Conservation (phyloP, 2,888 invertebrate genomes). For the Mycalesis mineus region DNA sequence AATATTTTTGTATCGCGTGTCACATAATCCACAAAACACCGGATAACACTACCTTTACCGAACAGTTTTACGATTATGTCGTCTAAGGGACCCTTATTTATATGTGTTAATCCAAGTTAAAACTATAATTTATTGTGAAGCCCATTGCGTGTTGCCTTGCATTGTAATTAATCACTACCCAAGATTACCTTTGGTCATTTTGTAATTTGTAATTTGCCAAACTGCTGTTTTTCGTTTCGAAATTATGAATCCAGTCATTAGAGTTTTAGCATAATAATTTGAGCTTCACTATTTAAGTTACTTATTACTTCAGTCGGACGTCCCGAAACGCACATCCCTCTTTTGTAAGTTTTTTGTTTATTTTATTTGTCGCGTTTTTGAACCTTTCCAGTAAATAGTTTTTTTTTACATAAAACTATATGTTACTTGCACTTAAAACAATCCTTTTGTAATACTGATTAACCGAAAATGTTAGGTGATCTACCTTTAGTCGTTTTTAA, state of each 20-base stretch:
- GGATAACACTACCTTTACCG: slow-evolving; percentile 15
- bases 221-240: neutral
- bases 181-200: slow-evolving; percentile 5
- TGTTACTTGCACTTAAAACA: too few relatives aligned
- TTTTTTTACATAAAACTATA: too few relatives aligned
- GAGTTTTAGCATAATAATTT: neutral
- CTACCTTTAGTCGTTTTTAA: too few relatives aligned
- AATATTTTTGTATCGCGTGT: slow-evolving; percentile 17
- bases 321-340: too few relatives aligned
- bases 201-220: slow-evolving; percentile 2
- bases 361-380: too few relatives aligned
- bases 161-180: slow-evolving; percentile 49
- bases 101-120: slow-evolving; percentile 20
- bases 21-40: slow-evolving; percentile 17
- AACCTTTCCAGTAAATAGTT: too few relatives aligned
- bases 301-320: too few relatives aligned
- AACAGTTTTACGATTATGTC: slow-evolving; percentile 17
- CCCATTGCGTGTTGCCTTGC: slow-evolving; percentile 30
- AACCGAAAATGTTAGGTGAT: too few relatives aligned
- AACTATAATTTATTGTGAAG: slow-evolving; percentile 21
- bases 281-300: neutral
- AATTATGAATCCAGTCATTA: neutral
- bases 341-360: too few relatives aligned
- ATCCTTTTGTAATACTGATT: too few relatives aligned
- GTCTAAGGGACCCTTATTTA: slow-evolving; percentile 14